Evolutionary conservation across 2,797 vertebrate species (phyloP).

Genomic region (Staurois parvus): DNA sequence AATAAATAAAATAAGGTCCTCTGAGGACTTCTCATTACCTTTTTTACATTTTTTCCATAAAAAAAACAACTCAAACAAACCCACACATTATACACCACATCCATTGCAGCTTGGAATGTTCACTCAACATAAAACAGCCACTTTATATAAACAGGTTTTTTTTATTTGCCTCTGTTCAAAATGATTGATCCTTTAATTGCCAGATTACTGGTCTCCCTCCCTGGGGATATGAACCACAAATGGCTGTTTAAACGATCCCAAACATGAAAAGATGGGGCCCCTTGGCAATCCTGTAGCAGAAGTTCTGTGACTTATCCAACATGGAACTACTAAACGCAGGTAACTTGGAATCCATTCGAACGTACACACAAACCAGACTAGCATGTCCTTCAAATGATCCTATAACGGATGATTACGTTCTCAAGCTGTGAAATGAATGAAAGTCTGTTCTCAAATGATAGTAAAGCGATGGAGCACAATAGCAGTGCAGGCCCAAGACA

Average conservation of each 20-base stretch:
- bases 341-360: not conserved
- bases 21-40: too few relatives aligned
- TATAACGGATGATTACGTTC: not conserved
- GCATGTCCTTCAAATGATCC: not conserved
- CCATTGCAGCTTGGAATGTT: not conserved
- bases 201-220: constrained; percentile 77
- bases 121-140: not conserved
- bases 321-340: not conserved
- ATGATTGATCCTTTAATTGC: constrained; percentile 75
- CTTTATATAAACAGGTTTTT: constrained; percentile 82
- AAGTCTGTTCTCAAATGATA: not conserved
- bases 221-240: constrained; percentile 68
- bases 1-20: too few relatives aligned
- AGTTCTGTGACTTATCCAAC: not conserved
- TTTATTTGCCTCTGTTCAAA: constrained; percentile 77
- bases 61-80: too few relatives aligned
- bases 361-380: not conserved
- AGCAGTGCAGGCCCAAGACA: not conserved
- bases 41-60: too few relatives aligned
- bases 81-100: too few relatives aligned
- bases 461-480: not conserved
- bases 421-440: not conserved
- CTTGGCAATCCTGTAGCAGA: constrained; percentile 69
- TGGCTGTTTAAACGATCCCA: not conserved
- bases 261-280: not conserved